Base-by-base conservation (phyloP, 2,888 invertebrate genomes). In the Pristionchus arcanus region DNA sequence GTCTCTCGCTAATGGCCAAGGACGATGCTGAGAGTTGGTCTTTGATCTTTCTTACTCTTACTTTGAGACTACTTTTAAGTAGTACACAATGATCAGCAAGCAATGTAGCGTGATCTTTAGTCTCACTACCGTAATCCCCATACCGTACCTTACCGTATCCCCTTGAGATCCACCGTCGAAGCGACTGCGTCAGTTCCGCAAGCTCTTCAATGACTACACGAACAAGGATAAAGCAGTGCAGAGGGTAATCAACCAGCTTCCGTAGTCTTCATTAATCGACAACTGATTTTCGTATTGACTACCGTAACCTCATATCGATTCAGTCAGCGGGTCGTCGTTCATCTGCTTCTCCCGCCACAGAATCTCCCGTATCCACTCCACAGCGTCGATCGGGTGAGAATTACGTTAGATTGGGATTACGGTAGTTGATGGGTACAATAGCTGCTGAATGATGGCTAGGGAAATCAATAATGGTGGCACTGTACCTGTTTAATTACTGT, bases 121-220 rank as follows among this genome's bases (percentile, higher is more conserved):
- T n/a, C n/a, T n/a, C n/a, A 28, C 21, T 31, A 68, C 68, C 1
- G 68, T 68, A 28, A 15, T 59, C 59, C 21, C 15, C 19, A 31
- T 68, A 68, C 68, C 68, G 31, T 68, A 68, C 15, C 21, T 7
- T 37, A 74, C 74, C 74, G 74, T 74, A 42, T 37, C 37, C 37
- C 19, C 3, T 74, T 21, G 4, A 74, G 74, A 74, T 34, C 74
- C 74, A 37, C 74, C 74, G 74, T 74, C 74, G 7, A 34, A 37
- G 37, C 74, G 74, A 34, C 74, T 74, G 74, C 37, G 74, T 3
- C 74, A 74, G 74, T 74, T 74, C 74, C 34, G 74, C 37, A 74
- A 74, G 37, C 74, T 74, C 13, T 74, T 74, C 74, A 74, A 74
- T 37, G 74, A 74, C 74, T 74, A 74, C 74, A 74, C 74, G 37